Base-by-base conservation (phyloP, 2,113 vertebrate species). In the Chaetorhynchus papuensis region DNA sequence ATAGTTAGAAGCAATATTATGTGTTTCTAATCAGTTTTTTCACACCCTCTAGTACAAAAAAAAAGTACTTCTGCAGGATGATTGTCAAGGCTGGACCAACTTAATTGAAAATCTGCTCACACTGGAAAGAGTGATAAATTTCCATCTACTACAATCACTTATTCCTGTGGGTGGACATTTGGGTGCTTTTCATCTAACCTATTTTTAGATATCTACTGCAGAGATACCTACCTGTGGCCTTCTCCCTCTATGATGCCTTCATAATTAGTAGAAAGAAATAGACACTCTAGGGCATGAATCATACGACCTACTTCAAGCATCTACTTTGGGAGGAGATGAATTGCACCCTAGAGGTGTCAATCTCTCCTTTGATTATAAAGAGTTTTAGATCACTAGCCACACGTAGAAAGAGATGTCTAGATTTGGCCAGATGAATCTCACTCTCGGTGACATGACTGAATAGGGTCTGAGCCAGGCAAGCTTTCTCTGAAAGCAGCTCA, bases 381-480 rank as follows among this genome's bases (percentile, higher is more conserved):
- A 84, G 71, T 42, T 95, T 94, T 72, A 95, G 42, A 95, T 90
- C 88, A 83, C 82, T 80, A 77, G 60, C 33, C 88, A 61, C 66
- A 76, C 0, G 0, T 57, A 83, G 53, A 90, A 93, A 94, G 66
- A 79, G 31, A 49, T 72, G 70, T 69, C 74, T 85, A 41, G 79
- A 77, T 96, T 57, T 88, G 90, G 75, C 76, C 90, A 85, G 75
- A 94, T 90, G 85, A 88, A 92, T 92, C 88, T 96, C 54, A 35
- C 44, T 27, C 21, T 77, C 49, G 61, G 72, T 79, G 78, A 89
- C 53, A 76, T 77, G 93, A 87, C 70, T 87, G 92, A 96, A 95
- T 42, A 59, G 71, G 53, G 63, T 59, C 24, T 87, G 66, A 96
- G 27, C 42, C 47, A 77, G 37, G 35, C 24, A 84, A 80, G 42